Evolutionary conservation across 2,888 invertebrate species (phyloP), one percentile per base, ranked within the genome.

Genomic region (Torymus auratus): DNA sequence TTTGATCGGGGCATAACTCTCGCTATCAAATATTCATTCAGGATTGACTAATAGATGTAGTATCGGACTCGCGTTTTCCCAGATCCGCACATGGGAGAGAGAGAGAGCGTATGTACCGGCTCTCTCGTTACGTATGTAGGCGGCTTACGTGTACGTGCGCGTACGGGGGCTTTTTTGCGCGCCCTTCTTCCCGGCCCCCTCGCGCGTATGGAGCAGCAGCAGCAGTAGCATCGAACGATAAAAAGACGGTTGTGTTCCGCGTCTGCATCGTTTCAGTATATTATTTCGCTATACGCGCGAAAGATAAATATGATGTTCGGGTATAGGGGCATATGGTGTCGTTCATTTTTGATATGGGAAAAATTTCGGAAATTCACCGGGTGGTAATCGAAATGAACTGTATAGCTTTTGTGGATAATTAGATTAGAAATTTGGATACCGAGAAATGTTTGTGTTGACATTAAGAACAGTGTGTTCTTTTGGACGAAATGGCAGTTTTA

Each of bases 21-120:
- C 81, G 76, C 82, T 81, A 87, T 88, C 86, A 88, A 88, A 87
- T 85, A 88, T 88, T 88, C 86, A 88, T 85, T 83, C 83, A 61
- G 84, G 84, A 86, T 87, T 88, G 87, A 87, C 87, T 87, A 87
- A 88, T 87, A 87, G 86, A 86, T 86, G 84, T 82, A 83, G 84
- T 85, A 78, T 70, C 74, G 73, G 68, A 78, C 78, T 73, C 52
- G 13, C 52, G 55, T 56, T 50, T 72, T 56, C n/a, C 64, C 50
- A 28, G 67, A 58, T 20, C 62, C 28, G 7, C 7, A 28, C 28
- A 28, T 4, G 28, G 7, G 28, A 28, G 28, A 28, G 28, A 28
- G 28, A 28, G 28, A 28, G 28, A 28, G 28, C 28, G 7, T 53
- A 58, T 61, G n/a, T 52, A 23, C 13, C 17, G 20, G 20, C 23